phyloP scores from a whole-genome alignment of 2,888 invertebrate species.

The Cactoblastis cactorum region DNA sequence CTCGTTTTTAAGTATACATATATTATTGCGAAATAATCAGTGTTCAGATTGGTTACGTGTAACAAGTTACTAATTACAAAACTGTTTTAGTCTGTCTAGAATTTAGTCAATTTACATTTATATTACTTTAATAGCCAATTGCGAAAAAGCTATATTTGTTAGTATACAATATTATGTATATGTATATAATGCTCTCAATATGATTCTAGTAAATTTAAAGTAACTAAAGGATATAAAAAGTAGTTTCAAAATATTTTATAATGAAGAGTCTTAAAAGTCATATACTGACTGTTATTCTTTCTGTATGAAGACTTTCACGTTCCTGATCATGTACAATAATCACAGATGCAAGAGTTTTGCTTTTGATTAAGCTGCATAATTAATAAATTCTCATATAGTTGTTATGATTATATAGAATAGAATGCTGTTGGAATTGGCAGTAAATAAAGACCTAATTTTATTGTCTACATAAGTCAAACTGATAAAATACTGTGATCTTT shows the following conservation, averaged over 20 bases:
- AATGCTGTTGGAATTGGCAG: background rate
- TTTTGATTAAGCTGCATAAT: too few relatives aligned
- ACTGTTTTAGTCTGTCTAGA: background rate
- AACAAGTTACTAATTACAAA: background rate
- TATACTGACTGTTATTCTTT: too few relatives aligned
- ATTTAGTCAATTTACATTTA: background rate
- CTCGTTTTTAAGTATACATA: background rate
- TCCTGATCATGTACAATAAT: too few relatives aligned
- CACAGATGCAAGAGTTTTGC: too few relatives aligned
- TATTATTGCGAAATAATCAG: background rate
- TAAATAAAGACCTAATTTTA: background rate
- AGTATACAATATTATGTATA: too few relatives aligned
- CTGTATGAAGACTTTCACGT: too few relatives aligned
- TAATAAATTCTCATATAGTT: too few relatives aligned
- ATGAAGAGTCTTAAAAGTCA: too few relatives aligned
- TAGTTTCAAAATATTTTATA: background rate
- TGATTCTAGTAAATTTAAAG: background rate
- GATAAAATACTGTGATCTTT: conserved; percentile 6
- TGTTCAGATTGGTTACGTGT: background rate
- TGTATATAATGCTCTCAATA: conserved; percentile 3
- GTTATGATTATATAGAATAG: background rate
- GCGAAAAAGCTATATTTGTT: background rate
- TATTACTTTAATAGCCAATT: background rate
- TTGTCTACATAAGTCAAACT: background rate
- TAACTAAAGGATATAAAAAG: background rate